Percentiles rank a stretch among this genome's conserved stretches.
Conservation (phyloP, 2,113 vertebrate species). For the Muntiacus muntjak region DNA sequence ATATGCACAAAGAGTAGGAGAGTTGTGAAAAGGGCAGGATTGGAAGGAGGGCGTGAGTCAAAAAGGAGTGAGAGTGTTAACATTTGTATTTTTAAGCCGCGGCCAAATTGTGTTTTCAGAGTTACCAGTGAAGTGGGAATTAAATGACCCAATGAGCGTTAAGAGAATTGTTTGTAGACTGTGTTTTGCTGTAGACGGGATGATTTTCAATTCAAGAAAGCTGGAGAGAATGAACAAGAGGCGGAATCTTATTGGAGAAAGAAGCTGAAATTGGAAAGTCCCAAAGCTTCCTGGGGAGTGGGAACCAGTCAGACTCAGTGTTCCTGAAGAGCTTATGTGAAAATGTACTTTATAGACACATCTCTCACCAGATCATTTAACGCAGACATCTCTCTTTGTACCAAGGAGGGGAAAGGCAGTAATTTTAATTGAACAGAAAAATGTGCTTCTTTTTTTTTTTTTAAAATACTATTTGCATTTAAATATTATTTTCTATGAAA, state of each 20-base stretch:
- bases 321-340: not conserved
- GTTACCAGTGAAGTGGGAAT: not conserved
- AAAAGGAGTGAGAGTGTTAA: not conserved
- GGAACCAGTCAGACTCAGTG: not conserved
- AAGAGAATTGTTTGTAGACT: not conserved
- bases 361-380: not conserved
- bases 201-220: conserved; percentile 16
- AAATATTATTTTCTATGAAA: not conserved
- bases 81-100: not conserved
- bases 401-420: not conserved
- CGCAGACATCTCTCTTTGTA: not conserved
- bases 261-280: not conserved
- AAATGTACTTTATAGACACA: not conserved
- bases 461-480: not conserved
- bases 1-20: not conserved
- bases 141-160: not conserved
- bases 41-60: not conserved
- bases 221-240: not conserved
- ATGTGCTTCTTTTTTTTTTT: not conserved
- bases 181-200: not conserved
- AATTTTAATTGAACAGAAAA: not conserved
- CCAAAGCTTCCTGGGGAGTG: not conserved
- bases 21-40: not conserved
- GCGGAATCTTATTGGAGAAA: not conserved
- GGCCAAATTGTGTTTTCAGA: not conserved